Evolutionary conservation across 2,113 vertebrate species (phyloP), one percentile per base, ranked within the genome.

Genomic region (Alligator mississippiensis): DNA sequence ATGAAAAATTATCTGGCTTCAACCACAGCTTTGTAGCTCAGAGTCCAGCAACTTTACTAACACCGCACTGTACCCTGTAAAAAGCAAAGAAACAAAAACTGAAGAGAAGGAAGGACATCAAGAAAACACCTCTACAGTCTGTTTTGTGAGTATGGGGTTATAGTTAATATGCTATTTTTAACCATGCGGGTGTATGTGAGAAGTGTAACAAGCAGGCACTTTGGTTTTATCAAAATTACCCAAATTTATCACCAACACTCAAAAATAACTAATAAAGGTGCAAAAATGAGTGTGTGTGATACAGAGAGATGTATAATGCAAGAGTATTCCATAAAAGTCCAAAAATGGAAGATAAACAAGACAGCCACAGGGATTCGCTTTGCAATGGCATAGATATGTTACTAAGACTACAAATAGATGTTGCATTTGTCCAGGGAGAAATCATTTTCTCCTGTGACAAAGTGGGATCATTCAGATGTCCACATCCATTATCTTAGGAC

Each of bases 81-180:
- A 85, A 8, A 68, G 34, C 27, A 34, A 72, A 85, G 63, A 68
- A 9, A 2, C 16, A 1, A 70, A 11, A 11, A 38, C 16, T n/a
- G 2, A 28, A 77, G 89, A 90, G 34, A 38, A 24, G 13, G 34
- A 88, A 92, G 4, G 0, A 90, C 86, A 57, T 34, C 82, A 34
- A 84, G 74, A 89, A 55, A 74, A 88, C 7, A 9, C 2, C 1
- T 62, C 77, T 83, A 62, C 16, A 38, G 38, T 18, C 80, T 24
- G 72, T 27, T 19, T 54, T 12, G 94, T 96, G 30, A 97, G 94
- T 92, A 91, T 68, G 21, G 68, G 7, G 25, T 30, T 88, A n/a
- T 21, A 58, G 70, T 24, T 64, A 47, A 28, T 6, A 38, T 77
- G 61, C 7, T 63, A 22, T 84, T 80, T 62, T 22, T 80, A 80